These are phyloP conservation scores for Sebastes fasciatus DNA, from an alignment of 2,113 vertebrate species.

Conservation along the genomic window DNA sequence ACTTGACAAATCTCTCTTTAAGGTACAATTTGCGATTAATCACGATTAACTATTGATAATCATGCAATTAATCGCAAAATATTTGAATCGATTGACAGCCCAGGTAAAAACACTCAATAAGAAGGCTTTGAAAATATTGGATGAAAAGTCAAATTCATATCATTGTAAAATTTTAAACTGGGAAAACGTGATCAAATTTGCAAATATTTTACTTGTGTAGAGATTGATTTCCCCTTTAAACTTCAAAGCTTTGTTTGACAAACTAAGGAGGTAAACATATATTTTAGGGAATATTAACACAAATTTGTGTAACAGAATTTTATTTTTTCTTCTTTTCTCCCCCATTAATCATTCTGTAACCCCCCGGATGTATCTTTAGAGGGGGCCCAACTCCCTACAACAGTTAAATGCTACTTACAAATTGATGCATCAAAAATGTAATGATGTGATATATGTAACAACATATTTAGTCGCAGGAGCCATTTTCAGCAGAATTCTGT, in stretches of 20 bases:
- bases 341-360: neutral
- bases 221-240: too few species aligned
- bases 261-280: neutral
- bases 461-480: neutral
- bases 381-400: neutral
- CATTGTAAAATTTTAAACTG: neutral
- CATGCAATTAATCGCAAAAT: too few species aligned
- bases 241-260: neutral
- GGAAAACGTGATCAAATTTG: neutral
- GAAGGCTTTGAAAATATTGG: neutral
- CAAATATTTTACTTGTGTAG: neutral
- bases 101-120: neutral
- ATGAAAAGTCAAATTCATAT: neutral
- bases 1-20: too few species aligned
- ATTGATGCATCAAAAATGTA: neutral
- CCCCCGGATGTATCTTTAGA: neutral
- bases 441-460: neutral
- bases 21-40: too few species aligned
- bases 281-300: neutral
- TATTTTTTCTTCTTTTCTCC: neutral
- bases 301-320: neutral
- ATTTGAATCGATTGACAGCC: too few species aligned
- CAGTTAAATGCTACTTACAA: neutral
- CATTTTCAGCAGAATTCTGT: neutral
- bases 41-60: too few species aligned